These are phyloP conservation scores for Nemurella pictetii DNA, from an alignment of 2,888 invertebrate species.

Conservation along the genomic window DNA sequence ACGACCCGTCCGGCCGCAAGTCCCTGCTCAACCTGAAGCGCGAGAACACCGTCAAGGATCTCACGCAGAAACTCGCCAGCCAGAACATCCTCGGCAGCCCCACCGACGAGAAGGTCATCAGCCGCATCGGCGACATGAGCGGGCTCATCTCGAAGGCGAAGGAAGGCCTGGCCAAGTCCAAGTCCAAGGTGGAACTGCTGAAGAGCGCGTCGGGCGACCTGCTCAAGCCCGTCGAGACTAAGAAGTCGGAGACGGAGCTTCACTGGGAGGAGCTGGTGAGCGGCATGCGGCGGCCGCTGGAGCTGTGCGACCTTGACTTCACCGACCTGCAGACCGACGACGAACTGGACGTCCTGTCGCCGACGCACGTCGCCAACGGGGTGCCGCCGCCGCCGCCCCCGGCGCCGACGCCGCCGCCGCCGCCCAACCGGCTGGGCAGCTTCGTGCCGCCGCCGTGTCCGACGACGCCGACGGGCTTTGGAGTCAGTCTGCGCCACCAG, in stretches of 20 bases:
- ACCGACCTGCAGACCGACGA: conserved; percentile 89
- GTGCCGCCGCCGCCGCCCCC: conserved; percentile 82
- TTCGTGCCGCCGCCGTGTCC: conserved; percentile 49
- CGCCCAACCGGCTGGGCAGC: conserved; percentile 46
- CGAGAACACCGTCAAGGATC: conserved; percentile 85
- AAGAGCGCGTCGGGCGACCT: conserved; percentile 70
- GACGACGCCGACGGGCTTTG: conserved; percentile 49
- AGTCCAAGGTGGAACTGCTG: conserved; percentile 77
- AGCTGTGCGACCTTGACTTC: conserved; percentile 94
- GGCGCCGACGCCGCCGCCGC: conserved; percentile 60
- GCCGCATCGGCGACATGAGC: conserved; percentile 80
- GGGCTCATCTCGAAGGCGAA: conserved; percentile 92
- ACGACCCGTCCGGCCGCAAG: conserved; percentile 56
- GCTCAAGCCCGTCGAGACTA: conserved; percentile 61
- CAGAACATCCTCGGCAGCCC: conserved; percentile 63
- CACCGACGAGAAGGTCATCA: conserved; percentile 51
- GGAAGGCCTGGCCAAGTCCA: conserved; percentile 85
- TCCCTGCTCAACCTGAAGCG: conserved; percentile 71
- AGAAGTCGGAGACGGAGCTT: conserved; percentile 90
- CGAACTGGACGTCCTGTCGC: conserved; percentile 77
- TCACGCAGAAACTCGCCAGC: conserved; percentile 81
- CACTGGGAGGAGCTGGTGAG: conserved; percentile 93
- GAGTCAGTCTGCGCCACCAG: conserved; percentile 48
- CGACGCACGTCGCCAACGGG: conserved; percentile 65
- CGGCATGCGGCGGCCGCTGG: conserved; percentile 72